Conservation (phyloP, 2,797 vertebrate species). For the Orestias chungarensis region DNA sequence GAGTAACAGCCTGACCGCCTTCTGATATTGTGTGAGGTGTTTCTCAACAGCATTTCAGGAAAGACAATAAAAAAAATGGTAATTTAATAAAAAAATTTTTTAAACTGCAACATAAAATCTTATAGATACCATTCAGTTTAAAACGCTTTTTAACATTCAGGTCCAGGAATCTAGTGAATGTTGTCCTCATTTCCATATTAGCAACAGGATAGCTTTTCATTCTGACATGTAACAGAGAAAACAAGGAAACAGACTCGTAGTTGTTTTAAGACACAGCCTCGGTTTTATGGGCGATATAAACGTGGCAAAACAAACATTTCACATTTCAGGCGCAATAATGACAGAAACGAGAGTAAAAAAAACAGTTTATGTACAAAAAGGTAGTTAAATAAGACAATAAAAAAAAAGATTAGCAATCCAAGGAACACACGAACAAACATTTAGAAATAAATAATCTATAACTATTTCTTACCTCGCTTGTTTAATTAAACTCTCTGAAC, state of each 20-base stretch:
- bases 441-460: not conserved
- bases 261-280: not conserved
- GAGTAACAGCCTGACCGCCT: too few species aligned
- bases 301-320: not conserved
- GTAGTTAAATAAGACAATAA: not conserved
- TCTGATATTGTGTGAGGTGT: too few species aligned
- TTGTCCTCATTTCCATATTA: not conserved
- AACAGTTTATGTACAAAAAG: not conserved
- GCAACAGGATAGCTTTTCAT: not conserved
- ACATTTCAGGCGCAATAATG: not conserved
- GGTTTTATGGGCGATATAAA: not conserved
- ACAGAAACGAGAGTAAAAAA: not conserved
- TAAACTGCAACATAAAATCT: not conserved
- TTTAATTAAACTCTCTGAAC: constrained; percentile 82
- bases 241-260: not conserved
- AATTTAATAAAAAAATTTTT: not conserved
- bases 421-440: not conserved
- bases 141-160: not conserved
- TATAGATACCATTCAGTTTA: not conserved
- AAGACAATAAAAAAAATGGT: not conserved
- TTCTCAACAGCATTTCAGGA: not conserved
- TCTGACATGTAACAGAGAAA: not conserved
- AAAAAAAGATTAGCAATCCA: too few species aligned
- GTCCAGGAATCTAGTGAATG: not conserved
- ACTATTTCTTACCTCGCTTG: constrained; percentile 77